Evolutionary conservation across 53 echinoderm and acorn worm species (phyloP).

Genomic region (Paelopatides confundens): DNA sequence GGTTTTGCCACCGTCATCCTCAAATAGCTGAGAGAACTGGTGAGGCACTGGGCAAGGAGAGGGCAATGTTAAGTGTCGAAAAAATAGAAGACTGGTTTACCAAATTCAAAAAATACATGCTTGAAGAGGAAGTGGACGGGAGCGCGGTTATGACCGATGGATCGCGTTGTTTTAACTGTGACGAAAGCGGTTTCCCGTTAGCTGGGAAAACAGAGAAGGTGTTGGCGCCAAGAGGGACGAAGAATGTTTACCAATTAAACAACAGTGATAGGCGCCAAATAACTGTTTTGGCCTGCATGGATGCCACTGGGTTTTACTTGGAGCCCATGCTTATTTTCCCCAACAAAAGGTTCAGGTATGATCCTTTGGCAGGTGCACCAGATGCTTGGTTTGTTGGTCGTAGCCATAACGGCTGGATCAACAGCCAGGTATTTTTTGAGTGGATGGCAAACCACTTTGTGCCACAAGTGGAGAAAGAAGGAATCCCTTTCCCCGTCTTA

Average conservation of each 20-base stretch:
- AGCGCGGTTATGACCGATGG: neutral
- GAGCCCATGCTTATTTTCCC: constrained; percentile 46
- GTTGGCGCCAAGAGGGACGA: constrained; percentile 6
- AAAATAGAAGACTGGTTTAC: neutral
- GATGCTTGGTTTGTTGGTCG: neutral
- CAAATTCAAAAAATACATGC: neutral
- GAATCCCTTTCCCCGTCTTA: constrained; percentile 8
- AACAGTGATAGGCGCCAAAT: constrained; percentile 46
- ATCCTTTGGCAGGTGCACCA: constrained; percentile 22
- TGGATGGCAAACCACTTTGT: constrained; percentile 43
- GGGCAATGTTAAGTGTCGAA: neutral
- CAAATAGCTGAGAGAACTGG: neutral
- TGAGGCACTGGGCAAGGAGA: neutral
- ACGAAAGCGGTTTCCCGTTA: constrained; percentile 45
- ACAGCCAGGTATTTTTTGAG: constrained; percentile 23
- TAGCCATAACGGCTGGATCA: constrained; percentile 53
- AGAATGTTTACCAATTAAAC: neutral
- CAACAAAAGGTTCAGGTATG: neutral
- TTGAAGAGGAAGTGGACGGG: no score
- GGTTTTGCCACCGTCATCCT: neutral
- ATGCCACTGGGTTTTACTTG: constrained; percentile 8
- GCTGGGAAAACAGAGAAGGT: constrained; percentile 43
- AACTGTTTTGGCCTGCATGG: constrained; percentile 40
- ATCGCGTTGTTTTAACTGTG: neutral
- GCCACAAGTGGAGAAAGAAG: neutral